A percentile compares a stretch with the other conserved stretches of the same genome.
Evolutionary conservation across 2,113 vertebrate species (phyloP).

Genomic region (Pionites leucogaster): DNA sequence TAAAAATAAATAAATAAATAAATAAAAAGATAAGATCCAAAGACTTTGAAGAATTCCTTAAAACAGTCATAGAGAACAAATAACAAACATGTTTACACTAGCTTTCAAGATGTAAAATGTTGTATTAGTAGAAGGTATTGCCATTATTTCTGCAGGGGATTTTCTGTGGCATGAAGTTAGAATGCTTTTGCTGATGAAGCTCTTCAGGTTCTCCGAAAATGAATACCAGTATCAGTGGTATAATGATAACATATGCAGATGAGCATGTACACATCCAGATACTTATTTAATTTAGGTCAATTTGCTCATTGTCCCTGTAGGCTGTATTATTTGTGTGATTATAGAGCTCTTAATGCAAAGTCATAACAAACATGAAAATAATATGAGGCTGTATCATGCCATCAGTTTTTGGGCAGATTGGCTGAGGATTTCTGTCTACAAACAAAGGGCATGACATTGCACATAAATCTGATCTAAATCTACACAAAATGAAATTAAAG

Average conservation of each 20-base stretch:
- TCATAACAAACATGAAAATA: slow-evolving; percentile 28
- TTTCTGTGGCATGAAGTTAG: background rate
- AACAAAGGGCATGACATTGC: slow-evolving; percentile 21
- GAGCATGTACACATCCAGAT: slow-evolving; percentile 25
- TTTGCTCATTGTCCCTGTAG: slow-evolving; percentile 50
- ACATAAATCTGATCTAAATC: slow-evolving; percentile 51
- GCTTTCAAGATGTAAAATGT: background rate
- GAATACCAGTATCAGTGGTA: slow-evolving; percentile 5
- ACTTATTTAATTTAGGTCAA: slow-evolving; percentile 58
- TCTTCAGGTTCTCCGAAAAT: background rate
- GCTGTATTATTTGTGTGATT: slow-evolving; percentile 59
- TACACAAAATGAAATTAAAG: slow-evolving; percentile 58
- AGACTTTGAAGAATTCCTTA: background rate
- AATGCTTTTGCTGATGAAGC: background rate
- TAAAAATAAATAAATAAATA: background rate
- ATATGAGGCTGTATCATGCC: background rate
- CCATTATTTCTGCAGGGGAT: background rate
- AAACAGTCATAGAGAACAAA: background rate
- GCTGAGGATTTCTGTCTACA: slow-evolving; percentile 26
- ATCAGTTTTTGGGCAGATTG: background rate
- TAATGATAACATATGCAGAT: slow-evolving; percentile 58
- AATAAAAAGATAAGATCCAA: background rate
- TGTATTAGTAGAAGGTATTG: background rate
- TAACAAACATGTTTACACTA: background rate
- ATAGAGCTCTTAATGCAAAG: slow-evolving; percentile 18